Evolutionary conservation across 2,113 vertebrate genomes (phyloP), one percentile per base, ranked within the genome.

Genomic region (Nettapus auritus): DNA sequence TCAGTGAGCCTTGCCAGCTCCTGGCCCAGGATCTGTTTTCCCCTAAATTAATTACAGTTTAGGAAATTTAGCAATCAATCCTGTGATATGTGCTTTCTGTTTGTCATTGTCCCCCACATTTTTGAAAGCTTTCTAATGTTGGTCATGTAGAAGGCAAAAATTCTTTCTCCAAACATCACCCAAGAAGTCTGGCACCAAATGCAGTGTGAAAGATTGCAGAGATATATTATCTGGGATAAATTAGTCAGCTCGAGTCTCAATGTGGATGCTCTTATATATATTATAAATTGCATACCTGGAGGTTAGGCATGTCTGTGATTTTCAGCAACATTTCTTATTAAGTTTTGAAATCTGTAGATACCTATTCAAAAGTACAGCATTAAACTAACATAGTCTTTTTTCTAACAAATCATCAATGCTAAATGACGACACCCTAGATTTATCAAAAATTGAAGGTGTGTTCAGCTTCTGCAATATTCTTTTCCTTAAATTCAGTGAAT

Each of bases 1-100:
- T n/a, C n/a, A n/a, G n/a, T n/a, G n/a, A n/a, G n/a, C n/a, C n/a
- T n/a, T n/a, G n/a, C n/a, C n/a, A n/a, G n/a, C n/a, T n/a, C n/a
- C n/a, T n/a, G n/a, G n/a, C n/a, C n/a, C n/a, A n/a, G n/a, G n/a
- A n/a, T n/a, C n/a, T n/a, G n/a, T n/a, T n/a, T n/a, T n/a, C n/a
- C n/a, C n/a, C n/a, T n/a, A n/a, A n/a, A n/a, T n/a, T n/a, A 68
- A 81, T 90, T 86, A 81, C 46, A 21, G 50, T 77, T 80, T 33
- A 40, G 74, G 77, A 88, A 93, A 78, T 42, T 71, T 64, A 78
- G 29, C 56, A 53, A 36, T 70, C 73, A 82, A 6, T 46, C 9
- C 28, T 19, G 8, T 1, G 19, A 46, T 13, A 48, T 0, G 0
- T 69, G 60, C 67, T 96, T 93, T 88, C 88, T 88, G 75, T 81